A percentile compares a stretch with the other conserved stretches of the same genome.
Conservation (phyloP, 2,113 vertebrate genomes). For the Pan paniscus region DNA sequence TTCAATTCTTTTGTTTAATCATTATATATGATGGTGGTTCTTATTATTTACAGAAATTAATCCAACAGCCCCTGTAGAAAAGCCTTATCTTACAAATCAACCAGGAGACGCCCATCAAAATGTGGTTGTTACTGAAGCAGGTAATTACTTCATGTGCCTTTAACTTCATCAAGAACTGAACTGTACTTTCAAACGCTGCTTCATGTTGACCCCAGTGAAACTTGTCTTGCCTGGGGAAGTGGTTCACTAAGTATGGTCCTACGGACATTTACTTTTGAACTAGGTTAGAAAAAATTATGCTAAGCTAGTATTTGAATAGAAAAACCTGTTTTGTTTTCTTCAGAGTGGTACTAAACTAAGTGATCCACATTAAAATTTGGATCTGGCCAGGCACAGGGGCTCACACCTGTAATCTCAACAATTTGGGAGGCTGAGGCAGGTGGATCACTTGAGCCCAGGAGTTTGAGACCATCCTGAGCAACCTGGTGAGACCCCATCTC, state of each 20-base stretch:
- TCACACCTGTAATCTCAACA: too few species aligned
- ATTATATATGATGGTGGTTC: neutral
- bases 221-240: neutral
- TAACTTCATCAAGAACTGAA: neutral
- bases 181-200: neutral
- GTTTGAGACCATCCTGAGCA: too few species aligned
- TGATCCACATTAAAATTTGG: neutral
- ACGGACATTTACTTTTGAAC: neutral
- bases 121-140: conserved; percentile 87
- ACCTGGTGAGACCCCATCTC: too few species aligned
- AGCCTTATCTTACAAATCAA: conserved; percentile 83
- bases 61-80: conserved; percentile 83
- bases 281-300: neutral
- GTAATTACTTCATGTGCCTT: conserved; percentile 75
- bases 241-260: neutral
- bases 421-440: too few species aligned
- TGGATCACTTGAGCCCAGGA: too few species aligned
- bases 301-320: neutral
- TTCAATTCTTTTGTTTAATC: neutral
- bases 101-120: conserved; percentile 85
- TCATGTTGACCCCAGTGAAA: neutral
- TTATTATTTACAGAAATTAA: conserved; percentile 83
- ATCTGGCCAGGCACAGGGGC: too few species aligned
- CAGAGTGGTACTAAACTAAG: neutral
- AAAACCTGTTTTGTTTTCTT: neutral